Evolutionary conservation across 1,140 invertebrate genomes (phyloP), one percentile per base, ranked within the genome.

Genomic region (Zaprionus africanus): DNA sequence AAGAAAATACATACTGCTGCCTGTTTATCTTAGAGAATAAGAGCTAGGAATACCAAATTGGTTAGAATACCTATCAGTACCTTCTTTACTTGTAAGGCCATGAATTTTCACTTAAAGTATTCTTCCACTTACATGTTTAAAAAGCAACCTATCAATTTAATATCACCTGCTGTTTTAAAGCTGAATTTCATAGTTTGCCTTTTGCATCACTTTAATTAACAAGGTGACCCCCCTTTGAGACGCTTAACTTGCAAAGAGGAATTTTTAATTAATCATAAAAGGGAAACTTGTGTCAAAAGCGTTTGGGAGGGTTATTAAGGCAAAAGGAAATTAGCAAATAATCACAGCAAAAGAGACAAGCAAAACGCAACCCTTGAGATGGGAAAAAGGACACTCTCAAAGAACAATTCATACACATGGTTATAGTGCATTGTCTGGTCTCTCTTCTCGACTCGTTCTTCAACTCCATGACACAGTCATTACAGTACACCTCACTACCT

Each of bases 391-490:
- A 15, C 24, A 53, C 43, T 56, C 28, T 17, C n/a, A 46, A 46
- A 54, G 51, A 26, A 60, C 36, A 56, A 68, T 54, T 46, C 53
- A 59, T 38, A 34, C 71, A 46, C 67, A 49, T 68, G 31, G 46
- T 28, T 56, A 26, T n/a, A 56, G 22, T 24, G 31, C 24, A 64
- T 65, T 64, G 69, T 67, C 31, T 67, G 60, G 43, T 58, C 4
- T 63, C 56, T 15, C 17, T 5, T 4, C 41, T 7, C 41, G 41
- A 54, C 57, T 36, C 57, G 63, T 43, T 36, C 31, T 57, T 67
- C 71, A 68, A 60, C 56, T 68, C 26, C 36, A 56, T 74, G 71
- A 74, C 71, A 74, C 46, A 74, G 71, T 74, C 71, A 74, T 74
- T 74, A 74, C 51, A 26, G 36, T 22, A 11, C n/a, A 12, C 41